Conservation (phyloP, 1,140 invertebrate species). For the Pteromalus puparum region DNA sequence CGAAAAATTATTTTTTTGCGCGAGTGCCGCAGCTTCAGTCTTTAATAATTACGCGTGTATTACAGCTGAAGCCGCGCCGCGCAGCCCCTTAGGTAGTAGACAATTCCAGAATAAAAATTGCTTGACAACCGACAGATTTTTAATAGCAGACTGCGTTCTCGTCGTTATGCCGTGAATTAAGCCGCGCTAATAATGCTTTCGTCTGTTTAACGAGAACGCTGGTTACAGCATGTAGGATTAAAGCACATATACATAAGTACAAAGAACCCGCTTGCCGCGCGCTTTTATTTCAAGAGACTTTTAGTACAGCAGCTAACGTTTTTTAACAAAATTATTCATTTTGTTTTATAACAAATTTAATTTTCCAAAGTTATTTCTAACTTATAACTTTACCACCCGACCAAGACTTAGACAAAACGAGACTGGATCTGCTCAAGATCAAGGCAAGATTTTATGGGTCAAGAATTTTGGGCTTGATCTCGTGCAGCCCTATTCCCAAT, state of each 20-base stretch:
- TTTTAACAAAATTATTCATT: too few species aligned
- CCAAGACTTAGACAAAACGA: too few species aligned
- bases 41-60: slow-evolving; percentile 43
- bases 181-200: not conserved
- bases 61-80: not conserved
- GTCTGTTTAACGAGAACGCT: not conserved
- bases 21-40: slow-evolving; percentile 6
- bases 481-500: too few species aligned
- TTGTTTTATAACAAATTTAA: too few species aligned
- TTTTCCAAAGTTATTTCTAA: too few species aligned
- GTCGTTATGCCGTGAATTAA: slow-evolving; percentile 29
- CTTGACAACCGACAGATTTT: slow-evolving; percentile 20
- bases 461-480: too few species aligned
- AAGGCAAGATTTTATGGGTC: too few species aligned
- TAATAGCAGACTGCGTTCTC: slow-evolving; percentile 3
- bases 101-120: slow-evolving; percentile 12
- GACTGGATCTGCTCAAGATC: too few species aligned
- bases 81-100: slow-evolving; percentile 15
- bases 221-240: not conserved
- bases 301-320: too few species aligned
- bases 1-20: not conserved
- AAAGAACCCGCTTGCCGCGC: not conserved
- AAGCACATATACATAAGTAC: not conserved
- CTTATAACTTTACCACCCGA: too few species aligned
- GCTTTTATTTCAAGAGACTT: not conserved